Evolutionary conservation across 2,113 vertebrate species (phyloP), one percentile per base, ranked within the genome.

Genomic region (Seriola quinqueradiata): DNA sequence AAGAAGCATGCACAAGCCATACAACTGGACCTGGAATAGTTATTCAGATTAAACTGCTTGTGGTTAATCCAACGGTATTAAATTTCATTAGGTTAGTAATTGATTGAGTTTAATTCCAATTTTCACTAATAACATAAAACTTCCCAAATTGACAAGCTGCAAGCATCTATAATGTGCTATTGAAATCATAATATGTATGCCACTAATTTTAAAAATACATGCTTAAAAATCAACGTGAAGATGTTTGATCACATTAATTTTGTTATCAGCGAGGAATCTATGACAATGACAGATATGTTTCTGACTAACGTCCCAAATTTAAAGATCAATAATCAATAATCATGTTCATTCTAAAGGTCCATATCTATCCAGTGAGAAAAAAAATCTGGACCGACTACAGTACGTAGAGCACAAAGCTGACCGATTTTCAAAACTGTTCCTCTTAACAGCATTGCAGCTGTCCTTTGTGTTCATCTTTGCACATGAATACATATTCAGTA

Each of bases 61-160:
- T 74, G 63, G 12, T 36, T 59, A 70, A 74, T 79, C n/a, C 10
- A 77, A 77, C 46, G 59, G 21, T 48, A 23, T 69, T 80, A 61
- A 71, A 55, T 82, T 71, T 3, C 68, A 71, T 64, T 28, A 46
- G 42, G 66, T 89, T 88, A 89, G 71, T 84, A 60, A 66, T 85
- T 74, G 74, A 78, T 44, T 64, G 8, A 38, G 67, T 57, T 85
- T 40, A 72, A 65, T 55, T 87, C 58, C 48, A 90, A 68, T 78
- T 83, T 85, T 77, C 32, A 75, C 78, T 28, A 38, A 75, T 67
- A 55, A 86, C 82, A 60, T 10, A 83, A 88, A 75, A 75, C 94
- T 95, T 94, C 93, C 93, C 94, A 94, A 89, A 95, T 95, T 87
- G 92, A 95, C 93, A 95, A 93, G 94, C 90, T 91, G 92, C 95